Evolutionary conservation across 2,113 vertebrate genomes (phyloP).

Genomic region (Lota lota): DNA sequence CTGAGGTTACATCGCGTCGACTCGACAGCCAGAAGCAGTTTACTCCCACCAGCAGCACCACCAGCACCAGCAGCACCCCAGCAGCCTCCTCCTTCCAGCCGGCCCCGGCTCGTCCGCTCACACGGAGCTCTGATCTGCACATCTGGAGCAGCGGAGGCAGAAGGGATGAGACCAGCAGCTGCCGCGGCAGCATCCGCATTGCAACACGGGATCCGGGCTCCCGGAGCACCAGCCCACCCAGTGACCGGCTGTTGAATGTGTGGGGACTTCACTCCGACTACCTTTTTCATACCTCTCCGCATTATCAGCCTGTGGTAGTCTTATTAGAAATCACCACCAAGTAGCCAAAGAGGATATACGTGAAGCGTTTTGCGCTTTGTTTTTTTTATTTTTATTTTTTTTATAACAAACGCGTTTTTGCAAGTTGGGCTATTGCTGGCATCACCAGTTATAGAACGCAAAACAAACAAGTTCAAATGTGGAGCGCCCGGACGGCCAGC

Average conservation of each 20-base stretch:
- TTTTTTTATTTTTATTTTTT: background rate
- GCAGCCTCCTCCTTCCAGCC: too few relatives aligned
- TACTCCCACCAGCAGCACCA: too few relatives aligned
- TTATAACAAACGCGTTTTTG: slow-evolving; percentile 14
- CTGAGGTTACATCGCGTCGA: too few relatives aligned
- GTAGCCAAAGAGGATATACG: slow-evolving; percentile 4
- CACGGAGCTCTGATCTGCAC: too few relatives aligned
- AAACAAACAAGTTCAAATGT: slow-evolving; percentile 4
- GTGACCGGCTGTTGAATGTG: slow-evolving; percentile 44
- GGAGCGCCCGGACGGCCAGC: slow-evolving; percentile 14
- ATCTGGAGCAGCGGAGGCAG: too few relatives aligned
- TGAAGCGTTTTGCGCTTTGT: background rate
- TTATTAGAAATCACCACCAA: background rate
- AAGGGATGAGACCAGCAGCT: too few relatives aligned
- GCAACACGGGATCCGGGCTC: slow-evolving; percentile 54
- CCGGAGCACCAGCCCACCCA: slow-evolving; percentile 6
- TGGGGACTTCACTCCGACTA: background rate
- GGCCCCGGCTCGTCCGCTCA: too few relatives aligned
- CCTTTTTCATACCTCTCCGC: background rate
- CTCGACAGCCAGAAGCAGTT: too few relatives aligned
- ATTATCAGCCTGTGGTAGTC: background rate
- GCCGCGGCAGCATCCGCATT: slow-evolving; percentile 57
- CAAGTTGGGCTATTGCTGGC: slow-evolving; percentile 43
- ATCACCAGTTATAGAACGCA: background rate
- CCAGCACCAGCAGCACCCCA: too few relatives aligned